Conservation (phyloP, 2,113 vertebrate genomes). For the Bungarus multicinctus region DNA sequence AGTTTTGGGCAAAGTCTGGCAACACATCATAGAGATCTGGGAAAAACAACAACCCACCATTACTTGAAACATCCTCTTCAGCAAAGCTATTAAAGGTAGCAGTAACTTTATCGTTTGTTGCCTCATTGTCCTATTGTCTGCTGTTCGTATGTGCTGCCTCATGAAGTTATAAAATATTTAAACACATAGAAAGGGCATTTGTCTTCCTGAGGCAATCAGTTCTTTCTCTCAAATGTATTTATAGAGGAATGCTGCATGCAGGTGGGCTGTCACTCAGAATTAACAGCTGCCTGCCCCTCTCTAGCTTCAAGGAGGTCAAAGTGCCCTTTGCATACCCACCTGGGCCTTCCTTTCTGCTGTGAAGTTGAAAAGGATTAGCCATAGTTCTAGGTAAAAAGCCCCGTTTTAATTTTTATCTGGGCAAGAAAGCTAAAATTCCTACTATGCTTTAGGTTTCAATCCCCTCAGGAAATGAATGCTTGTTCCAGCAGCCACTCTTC, state of each 20-base stretch:
- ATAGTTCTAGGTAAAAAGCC: background rate
- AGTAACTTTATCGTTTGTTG: background rate
- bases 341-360: background rate
- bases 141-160: background rate
- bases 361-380: background rate
- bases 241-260: background rate
- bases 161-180: constrained; percentile 2
- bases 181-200: background rate
- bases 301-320: background rate
- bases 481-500: background rate
- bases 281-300: background rate
- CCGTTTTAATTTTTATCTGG: background rate
- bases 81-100: background rate
- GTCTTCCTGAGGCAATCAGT: background rate
- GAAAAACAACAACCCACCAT: background rate
- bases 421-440: background rate
- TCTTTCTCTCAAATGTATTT: background rate
- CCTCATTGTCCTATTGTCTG: background rate
- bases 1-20: background rate
- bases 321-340: background rate
- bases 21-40: background rate
- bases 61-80: background rate
- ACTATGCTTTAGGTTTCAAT: background rate
- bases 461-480: background rate
- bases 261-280: background rate